A percentile compares a stretch with the other conserved stretches of the same genome.
phyloP scores from a whole-genome alignment of 2,888 invertebrate genomes.

The Pseudeuparius sepicola region DNA sequence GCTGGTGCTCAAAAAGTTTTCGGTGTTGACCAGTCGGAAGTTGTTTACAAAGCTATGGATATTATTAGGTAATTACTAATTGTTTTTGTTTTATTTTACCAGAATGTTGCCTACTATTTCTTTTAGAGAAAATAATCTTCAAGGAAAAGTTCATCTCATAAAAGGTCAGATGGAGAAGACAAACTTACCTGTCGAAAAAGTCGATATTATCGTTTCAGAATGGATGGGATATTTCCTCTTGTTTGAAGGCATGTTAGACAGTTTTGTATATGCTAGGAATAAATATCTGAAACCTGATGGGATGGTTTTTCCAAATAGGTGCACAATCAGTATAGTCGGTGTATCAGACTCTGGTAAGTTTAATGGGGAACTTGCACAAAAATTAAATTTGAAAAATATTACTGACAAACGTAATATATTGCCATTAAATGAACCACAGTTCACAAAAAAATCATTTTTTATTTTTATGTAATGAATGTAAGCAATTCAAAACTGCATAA shows the following conservation, averaged over 20 bases:
- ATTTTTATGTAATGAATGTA: too few species aligned
- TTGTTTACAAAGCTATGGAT: slow-evolving; percentile 91
- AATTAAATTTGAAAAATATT: too few species aligned
- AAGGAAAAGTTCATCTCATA: slow-evolving; percentile 62
- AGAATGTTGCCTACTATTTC: too few species aligned
- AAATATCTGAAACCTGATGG: slow-evolving; percentile 69
- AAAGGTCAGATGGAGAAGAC: slow-evolving; percentile 84
- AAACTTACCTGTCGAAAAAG: slow-evolving; percentile 60
- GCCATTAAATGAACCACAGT: too few species aligned
- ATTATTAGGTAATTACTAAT: slow-evolving; percentile 60
- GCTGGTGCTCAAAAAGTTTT: slow-evolving; percentile 86
- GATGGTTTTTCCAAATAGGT: slow-evolving; percentile 71
- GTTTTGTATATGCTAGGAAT: slow-evolving; percentile 81
- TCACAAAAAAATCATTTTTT: too few species aligned
- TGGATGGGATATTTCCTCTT: slow-evolving; percentile 99
- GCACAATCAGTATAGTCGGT: slow-evolving; percentile 72
- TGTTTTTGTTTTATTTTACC: slow-evolving; percentile 1
- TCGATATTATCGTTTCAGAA: slow-evolving; percentile 90
- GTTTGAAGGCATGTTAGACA: slow-evolving; percentile 95
- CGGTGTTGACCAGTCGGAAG: slow-evolving; percentile 93
- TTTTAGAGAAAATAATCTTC: slow-evolving; percentile 62
- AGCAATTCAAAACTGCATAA: too few species aligned
- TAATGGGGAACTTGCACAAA: too few species aligned
- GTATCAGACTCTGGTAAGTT: slow-evolving; percentile 57
- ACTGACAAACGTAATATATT: too few species aligned